Conservation (phyloP, 2,888 invertebrate species). For the Plutella xylostella region DNA sequence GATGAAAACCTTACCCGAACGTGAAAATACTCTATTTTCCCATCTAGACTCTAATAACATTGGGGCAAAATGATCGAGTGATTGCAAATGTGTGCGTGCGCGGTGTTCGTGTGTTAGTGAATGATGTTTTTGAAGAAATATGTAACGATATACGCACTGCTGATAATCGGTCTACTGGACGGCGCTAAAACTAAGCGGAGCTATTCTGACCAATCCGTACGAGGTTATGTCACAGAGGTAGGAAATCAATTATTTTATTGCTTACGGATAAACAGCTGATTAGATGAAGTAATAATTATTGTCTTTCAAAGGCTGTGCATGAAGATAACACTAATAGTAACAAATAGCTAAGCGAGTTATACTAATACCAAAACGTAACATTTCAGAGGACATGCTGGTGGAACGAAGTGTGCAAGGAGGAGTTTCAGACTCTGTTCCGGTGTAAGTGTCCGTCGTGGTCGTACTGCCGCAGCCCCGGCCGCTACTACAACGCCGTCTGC, state of each 20-base stretch:
- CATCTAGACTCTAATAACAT: constrained; percentile 50
- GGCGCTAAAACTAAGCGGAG: constrained; percentile 72
- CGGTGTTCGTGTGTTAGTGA: neutral
- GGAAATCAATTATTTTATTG: too few relatives aligned
- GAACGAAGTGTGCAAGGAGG: constrained; percentile 94
- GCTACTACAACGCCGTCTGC: constrained; percentile 91
- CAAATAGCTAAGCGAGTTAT: neutral
- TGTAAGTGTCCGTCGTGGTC: constrained; percentile 92
- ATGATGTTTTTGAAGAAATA: constrained; percentile 42
- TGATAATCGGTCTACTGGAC: constrained; percentile 42
- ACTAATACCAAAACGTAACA: constrained; percentile 7
- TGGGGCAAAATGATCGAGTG: constrained; percentile 27
- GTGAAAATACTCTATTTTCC: constrained; percentile 34
- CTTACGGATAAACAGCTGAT: too few relatives aligned
- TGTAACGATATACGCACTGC: constrained; percentile 44
- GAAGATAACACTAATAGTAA: too few relatives aligned
- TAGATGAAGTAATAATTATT: too few relatives aligned
- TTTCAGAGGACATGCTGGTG: constrained; percentile 91
- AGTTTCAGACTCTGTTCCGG: constrained; percentile 87
- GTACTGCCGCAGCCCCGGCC: constrained; percentile 87
- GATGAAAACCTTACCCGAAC: constrained; percentile 31
- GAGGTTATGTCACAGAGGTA: constrained; percentile 88
- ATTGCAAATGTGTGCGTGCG: constrained; percentile 2
- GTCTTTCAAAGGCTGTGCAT: too few relatives aligned
- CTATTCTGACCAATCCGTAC: constrained; percentile 84